These are phyloP conservation scores for Illadopsis cleaveri DNA, from an alignment of 2,113 vertebrate genomes.

Conservation along the genomic window DNA sequence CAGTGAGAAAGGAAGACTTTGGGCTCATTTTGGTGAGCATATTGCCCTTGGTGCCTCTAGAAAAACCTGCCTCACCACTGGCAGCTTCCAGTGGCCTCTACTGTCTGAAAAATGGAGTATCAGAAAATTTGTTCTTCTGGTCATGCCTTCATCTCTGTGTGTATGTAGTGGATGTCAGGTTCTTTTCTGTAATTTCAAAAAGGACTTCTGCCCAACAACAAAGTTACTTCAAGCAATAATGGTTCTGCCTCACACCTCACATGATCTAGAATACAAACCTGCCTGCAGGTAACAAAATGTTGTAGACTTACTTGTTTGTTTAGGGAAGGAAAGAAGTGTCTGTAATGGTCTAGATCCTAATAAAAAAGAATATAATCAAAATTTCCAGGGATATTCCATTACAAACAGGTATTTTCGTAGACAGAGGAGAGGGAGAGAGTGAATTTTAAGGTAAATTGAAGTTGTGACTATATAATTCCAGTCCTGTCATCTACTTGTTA, in stretches of 20 bases:
- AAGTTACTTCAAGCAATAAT: not conserved
- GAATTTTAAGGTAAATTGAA: not conserved
- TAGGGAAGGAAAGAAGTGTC: not conserved
- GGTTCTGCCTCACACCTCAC: not conserved
- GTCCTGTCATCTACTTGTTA: not conserved
- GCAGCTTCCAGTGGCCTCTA: not conserved
- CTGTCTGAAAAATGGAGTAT: not conserved
- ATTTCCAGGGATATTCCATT: not conserved
- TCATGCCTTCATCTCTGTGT: not conserved
- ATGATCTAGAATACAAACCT: not conserved
- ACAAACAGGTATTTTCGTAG: not conserved
- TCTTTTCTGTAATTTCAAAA: not conserved
- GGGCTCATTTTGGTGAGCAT: not conserved
- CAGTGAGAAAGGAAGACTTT: not conserved
- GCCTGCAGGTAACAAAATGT: not conserved
- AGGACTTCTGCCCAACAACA: not conserved
- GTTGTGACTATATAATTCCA: not conserved
- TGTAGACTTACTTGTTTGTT: not conserved
- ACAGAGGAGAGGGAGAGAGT: not conserved
- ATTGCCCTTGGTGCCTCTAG: fast-evolving
- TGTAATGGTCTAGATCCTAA: not conserved
- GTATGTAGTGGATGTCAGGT: not conserved
- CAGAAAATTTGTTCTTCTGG: not conserved
- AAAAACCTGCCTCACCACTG: not conserved
- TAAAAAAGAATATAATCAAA: not conserved